Percentiles rank a stretch among this genome's conserved stretches.
Conservation (phyloP, 2,113 vertebrate genomes). For the Mesocricetus auratus region DNA sequence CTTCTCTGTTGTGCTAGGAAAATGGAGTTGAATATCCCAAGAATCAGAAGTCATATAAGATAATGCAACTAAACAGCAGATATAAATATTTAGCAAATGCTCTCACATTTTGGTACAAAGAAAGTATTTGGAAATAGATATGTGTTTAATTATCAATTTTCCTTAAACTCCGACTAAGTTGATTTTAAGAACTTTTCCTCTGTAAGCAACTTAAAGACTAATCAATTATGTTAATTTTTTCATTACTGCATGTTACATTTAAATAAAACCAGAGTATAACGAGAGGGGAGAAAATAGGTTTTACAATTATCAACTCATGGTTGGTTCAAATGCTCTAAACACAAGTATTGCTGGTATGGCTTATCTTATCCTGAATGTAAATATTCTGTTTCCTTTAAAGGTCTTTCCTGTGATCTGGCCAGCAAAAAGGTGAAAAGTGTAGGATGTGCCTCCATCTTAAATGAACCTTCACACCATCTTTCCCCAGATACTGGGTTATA, state of each 20-base stretch:
- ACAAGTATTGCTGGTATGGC: no score
- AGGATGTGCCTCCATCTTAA: background rate
- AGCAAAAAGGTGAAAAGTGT: background rate
- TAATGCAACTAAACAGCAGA: conserved; percentile 73
- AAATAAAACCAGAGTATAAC: conserved; percentile 83
- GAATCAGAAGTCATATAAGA: conserved; percentile 83
- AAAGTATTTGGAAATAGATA: conserved; percentile 74
- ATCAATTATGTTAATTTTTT: conserved; percentile 77
- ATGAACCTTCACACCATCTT: background rate
- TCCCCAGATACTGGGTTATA: background rate
- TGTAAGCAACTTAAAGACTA: conserved; percentile 83
- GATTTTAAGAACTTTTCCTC: conserved; percentile 79
- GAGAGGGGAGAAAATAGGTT: conserved; percentile 53
- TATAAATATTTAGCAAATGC: conserved; percentile 78
- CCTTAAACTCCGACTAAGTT: conserved; percentile 78
- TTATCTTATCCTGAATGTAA: background rate
- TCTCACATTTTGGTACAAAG: conserved; percentile 76
- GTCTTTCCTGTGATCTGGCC: background rate
- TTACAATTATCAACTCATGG: background rate
- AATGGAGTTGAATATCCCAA: conserved; percentile 89
- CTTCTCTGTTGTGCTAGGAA: conserved; percentile 88
- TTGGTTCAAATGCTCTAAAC: background rate
- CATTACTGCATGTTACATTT: conserved; percentile 80
- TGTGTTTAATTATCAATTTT: conserved; percentile 76
- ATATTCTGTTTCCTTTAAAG: background rate